Conservation (phyloP, 2,888 invertebrate species). For the Cerastoderma edule region DNA sequence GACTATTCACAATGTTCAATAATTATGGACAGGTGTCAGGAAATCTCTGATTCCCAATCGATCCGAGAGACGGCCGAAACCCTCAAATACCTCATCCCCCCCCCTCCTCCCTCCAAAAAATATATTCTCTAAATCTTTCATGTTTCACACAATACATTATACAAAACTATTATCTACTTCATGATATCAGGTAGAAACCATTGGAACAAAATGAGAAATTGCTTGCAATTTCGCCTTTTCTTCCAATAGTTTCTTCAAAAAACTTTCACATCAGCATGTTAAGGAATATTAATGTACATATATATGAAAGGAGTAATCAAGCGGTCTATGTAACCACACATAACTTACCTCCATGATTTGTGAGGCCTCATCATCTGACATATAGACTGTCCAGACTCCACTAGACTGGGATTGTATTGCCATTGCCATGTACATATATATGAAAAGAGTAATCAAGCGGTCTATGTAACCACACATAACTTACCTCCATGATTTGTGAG, state of each 20-base stretch:
- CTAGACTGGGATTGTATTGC: slow-evolving; percentile 95
- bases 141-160: not conserved
- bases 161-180: not conserved
- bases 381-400: slow-evolving; percentile 98
- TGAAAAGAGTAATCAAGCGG: too few relatives aligned
- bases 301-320: slow-evolving; percentile 10
- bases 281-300: not conserved
- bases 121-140: too few relatives aligned
- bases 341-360: slow-evolving; percentile 68
- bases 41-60: too few relatives aligned
- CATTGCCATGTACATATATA: too few relatives aligned
- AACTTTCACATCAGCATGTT: not conserved
- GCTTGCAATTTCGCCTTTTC: slow-evolving; percentile 10
- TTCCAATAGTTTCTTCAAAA: not conserved
- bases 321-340: not conserved
- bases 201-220: not conserved
- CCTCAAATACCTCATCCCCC: too few relatives aligned
- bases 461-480: too few relatives aligned
- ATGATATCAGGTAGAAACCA: not conserved
- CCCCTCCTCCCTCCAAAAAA: too few relatives aligned
- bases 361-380: slow-evolving; percentile 85
- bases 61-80: too few relatives aligned
- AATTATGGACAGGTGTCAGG: too few relatives aligned
- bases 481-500: too few relatives aligned
- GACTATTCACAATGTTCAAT: too few relatives aligned